A percentile compares a stretch with the other conserved stretches of the same genome.
These are phyloP conservation scores for Heliconius sara DNA, from an alignment of 2,888 invertebrate species.

Conservation along the genomic window DNA sequence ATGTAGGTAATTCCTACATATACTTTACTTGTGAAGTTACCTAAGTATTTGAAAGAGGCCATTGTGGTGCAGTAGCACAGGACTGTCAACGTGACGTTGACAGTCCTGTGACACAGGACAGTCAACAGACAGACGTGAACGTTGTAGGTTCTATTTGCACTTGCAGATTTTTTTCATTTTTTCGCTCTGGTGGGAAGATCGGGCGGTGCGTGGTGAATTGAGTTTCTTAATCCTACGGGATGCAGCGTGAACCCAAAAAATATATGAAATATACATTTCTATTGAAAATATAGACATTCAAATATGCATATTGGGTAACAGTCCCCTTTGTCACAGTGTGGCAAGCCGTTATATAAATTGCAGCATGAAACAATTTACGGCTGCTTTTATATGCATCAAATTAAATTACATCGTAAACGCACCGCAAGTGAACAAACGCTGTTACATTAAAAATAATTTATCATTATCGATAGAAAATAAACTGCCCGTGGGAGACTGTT, in stretches of 20 bases:
- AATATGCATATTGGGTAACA: background rate
- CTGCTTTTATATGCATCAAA: background rate
- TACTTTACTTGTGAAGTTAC: background rate
- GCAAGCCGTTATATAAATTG: background rate
- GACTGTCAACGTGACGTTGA: too few relatives aligned
- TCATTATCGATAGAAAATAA: constrained; percentile 32
- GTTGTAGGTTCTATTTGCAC: background rate
- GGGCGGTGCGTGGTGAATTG: background rate
- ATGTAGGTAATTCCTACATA: too few relatives aligned
- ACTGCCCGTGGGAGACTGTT: background rate
- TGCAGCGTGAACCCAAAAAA: background rate
- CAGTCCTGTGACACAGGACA: too few relatives aligned
- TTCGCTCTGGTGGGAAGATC: background rate
- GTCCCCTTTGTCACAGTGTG: background rate
- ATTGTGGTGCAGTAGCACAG: too few relatives aligned
- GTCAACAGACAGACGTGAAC: too few relatives aligned
- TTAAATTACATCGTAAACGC: constrained; percentile 22
- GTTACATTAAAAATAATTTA: constrained; percentile 34
- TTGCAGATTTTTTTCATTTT: background rate
- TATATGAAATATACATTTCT: background rate
- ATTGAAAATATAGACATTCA: background rate
- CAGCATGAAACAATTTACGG: background rate
- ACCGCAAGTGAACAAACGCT: constrained; percentile 5
- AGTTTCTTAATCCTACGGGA: background rate
- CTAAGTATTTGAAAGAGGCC: background rate